Evolutionary conservation across 2,113 vertebrate genomes (phyloP).

Genomic region (Pseudonaja textilis): DNA sequence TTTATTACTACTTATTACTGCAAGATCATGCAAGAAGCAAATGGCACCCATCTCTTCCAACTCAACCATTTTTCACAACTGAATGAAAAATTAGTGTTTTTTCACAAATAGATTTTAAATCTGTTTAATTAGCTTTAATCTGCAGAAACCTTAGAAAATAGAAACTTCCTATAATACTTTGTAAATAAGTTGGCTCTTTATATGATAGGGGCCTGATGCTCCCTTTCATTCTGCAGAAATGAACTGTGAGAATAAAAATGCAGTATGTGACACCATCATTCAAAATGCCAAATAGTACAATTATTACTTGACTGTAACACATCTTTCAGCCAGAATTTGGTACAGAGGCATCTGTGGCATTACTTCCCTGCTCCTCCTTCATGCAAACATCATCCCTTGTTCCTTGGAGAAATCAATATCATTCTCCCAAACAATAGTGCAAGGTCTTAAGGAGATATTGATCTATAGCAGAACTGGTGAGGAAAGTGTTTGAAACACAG

Average conservation of each 20-base stretch:
- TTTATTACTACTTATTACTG: not conserved
- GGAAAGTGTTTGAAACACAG: conserved; percentile 64
- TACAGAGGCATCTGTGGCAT: conserved; percentile 14
- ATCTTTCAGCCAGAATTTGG: conserved; percentile 27
- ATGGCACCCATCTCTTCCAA: not conserved
- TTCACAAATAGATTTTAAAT: not conserved
- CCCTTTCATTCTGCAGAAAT: not conserved
- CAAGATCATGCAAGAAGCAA: not conserved
- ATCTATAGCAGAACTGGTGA: conserved; percentile 60
- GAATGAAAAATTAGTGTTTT: not conserved
- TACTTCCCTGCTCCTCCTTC: conserved; percentile 49
- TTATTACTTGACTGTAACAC: not conserved
- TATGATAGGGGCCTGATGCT: not conserved
- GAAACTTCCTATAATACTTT: not conserved
- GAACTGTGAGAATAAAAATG: not conserved
- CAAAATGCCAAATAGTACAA: not conserved
- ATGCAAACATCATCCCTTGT: not conserved
- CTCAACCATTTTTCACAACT: not conserved
- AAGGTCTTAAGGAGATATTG: conserved; percentile 68
- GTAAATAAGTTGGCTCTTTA: not conserved
- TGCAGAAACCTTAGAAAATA: conserved; percentile 18
- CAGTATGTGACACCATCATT: not conserved
- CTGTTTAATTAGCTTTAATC: not conserved
- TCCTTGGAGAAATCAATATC: conserved; percentile 64
- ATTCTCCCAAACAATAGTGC: conserved; percentile 65